These are phyloP conservation scores for Capitella teleta DNA, from an alignment of 1,140 invertebrate genomes.

Conservation along the genomic window DNA sequence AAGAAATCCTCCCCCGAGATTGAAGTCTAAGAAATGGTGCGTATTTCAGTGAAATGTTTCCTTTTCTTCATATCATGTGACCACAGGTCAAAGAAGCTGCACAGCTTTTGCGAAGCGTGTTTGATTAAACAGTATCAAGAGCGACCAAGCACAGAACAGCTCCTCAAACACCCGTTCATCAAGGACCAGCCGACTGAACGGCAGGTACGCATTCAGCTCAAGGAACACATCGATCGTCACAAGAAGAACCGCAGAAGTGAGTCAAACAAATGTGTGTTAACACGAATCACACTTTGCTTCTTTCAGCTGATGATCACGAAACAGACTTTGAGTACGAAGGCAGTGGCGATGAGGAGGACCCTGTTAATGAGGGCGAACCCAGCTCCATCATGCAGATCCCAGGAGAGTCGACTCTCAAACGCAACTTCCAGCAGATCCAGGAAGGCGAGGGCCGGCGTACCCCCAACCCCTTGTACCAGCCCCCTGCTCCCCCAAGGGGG, in stretches of 20 bases:
- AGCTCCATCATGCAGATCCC: conserved; percentile 42
- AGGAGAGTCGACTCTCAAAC: conserved; percentile 38
- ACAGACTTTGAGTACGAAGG: conserved; percentile 40
- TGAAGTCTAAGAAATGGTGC: conserved; percentile 96
- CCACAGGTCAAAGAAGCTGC: conserved; percentile 44
- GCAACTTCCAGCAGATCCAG: conserved; percentile 86
- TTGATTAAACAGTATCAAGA: conserved; percentile 96
- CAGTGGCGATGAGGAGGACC: conserved; percentile 39
- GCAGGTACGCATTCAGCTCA: conserved; percentile 94
- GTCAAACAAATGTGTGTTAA: not conserved
- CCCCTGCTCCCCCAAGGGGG: conserved; percentile 17
- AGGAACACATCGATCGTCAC: conserved; percentile 92
- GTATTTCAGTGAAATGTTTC: not conserved
- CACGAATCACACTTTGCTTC: too few relatives aligned
- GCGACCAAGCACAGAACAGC: conserved; percentile 92
- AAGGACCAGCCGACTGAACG: conserved; percentile 94
- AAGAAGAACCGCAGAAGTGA: conserved; percentile 28
- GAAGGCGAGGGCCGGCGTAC: conserved; percentile 34
- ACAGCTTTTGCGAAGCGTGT: conserved; percentile 68
- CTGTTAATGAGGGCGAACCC: conserved; percentile 22
- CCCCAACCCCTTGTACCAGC: conserved; percentile 19
- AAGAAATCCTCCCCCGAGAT: conserved; percentile 86
- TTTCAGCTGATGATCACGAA: conserved; percentile 30
- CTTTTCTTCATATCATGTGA: not conserved
- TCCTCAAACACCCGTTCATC: conserved; percentile 95